Conservation (phyloP, 1,140 invertebrate genomes). For the Tetragnatha versicolor region DNA sequence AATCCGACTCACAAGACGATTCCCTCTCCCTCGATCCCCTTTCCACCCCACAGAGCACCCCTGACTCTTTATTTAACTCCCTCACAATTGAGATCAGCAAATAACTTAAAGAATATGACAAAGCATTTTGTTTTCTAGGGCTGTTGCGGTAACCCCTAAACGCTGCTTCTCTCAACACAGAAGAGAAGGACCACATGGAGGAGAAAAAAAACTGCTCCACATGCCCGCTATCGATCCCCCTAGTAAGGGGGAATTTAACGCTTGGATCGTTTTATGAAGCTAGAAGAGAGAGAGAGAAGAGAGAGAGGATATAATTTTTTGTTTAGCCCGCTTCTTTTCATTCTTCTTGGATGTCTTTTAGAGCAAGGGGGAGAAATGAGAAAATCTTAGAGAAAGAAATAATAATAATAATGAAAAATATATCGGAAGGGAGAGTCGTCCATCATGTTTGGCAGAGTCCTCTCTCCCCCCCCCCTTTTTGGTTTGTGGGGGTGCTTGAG, state of each 20-base stretch:
- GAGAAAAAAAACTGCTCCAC: too few relatives aligned
- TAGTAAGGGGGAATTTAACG: not conserved
- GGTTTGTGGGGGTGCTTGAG: not conserved
- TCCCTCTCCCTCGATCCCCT: too few relatives aligned
- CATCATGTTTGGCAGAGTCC: conserved; percentile 35
- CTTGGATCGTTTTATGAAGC: conserved; percentile 21
- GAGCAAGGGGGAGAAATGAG: not conserved
- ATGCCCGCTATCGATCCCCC: not conserved
- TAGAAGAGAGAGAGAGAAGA: not conserved
- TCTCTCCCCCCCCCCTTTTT: not conserved
- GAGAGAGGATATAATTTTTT: not conserved
- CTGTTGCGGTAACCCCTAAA: not conserved
- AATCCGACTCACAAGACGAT: too few relatives aligned
- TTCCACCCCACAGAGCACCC: too few relatives aligned
- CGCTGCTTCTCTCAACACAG: too few relatives aligned
- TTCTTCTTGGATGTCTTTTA: not conserved
- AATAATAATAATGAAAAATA: not conserved
- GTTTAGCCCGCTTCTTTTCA: not conserved
- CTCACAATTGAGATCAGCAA: too few relatives aligned
- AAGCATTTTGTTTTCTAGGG: not conserved
- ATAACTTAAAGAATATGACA: not conserved
- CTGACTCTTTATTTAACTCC: too few relatives aligned
- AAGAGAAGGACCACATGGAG: too few relatives aligned
- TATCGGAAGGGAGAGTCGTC: not conserved
- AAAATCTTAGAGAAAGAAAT: not conserved